Evolutionary conservation across 2,888 invertebrate species (phyloP), one percentile per base, ranked within the genome.

Genomic region (Bombylius major): DNA sequence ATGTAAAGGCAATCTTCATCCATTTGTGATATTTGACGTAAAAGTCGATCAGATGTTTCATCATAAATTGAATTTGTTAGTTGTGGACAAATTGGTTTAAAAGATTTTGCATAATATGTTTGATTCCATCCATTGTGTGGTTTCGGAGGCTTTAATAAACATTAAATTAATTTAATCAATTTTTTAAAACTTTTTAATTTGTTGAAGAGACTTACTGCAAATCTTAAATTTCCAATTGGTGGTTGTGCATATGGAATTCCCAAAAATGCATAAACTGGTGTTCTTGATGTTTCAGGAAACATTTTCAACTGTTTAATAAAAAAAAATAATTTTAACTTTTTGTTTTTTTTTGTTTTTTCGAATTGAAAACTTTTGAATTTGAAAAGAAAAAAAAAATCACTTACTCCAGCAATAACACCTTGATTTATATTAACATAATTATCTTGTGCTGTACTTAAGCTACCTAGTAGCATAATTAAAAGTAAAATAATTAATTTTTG

Each of bases 1-100:
- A 95, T 74, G 68, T 85, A 90, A n/a, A 95, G 79, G 66, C 95
- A 95, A 72, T 95, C 90, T 76, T 92, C 91, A 50, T 65, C 62
- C 50, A 69, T 70, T 49, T 60, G 55, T 32, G 60, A 60, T 34
- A 64, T 56, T 31, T 56, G 59, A 5, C 64, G 59, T 36, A 64
- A 58, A 33, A 60, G 60, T 9, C 66, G 66, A 59, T 71, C 65
- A 8, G 65, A 56, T 9, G 61, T 64, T 58, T 73, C 74, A 57
- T 74, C 73, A 51, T 71, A 74, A 45, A 74, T 65, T 13, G 70
- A 71, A 56, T 71, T 70, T 23, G 69, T 58, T 60, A 78, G 69
- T 67, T 86, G 84, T 0, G 84, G 83, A 66, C 88, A 88, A 36
- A 82, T 78, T n/a, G 84, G 79, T 53, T 81, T 82, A 69, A 82